Evolutionary conservation across 2,888 invertebrate species (phyloP).

Genomic region (Leptinotarsa tumamoca): DNA sequence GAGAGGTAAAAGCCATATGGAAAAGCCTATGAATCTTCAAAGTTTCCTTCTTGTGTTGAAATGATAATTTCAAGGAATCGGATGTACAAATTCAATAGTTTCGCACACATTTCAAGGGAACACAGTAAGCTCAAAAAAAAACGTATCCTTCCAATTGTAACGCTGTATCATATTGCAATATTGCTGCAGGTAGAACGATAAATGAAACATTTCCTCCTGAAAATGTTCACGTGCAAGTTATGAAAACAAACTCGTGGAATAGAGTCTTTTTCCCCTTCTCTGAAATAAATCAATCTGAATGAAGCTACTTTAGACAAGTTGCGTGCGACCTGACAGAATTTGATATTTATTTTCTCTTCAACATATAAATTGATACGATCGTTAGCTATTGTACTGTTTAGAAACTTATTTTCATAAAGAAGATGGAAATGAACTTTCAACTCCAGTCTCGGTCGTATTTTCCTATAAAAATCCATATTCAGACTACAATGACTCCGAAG

Average conservation of each 20-base stretch:
- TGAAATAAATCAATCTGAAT: constrained; percentile 15
- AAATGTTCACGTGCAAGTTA: neutral
- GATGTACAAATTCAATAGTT: too few species aligned
- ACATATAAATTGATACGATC: constrained; percentile 35
- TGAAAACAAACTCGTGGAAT: constrained; percentile 4
- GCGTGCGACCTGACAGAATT: constrained; percentile 20
- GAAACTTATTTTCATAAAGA: constrained; percentile 3
- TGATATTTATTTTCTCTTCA: constrained; percentile 32
- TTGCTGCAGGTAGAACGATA: too few species aligned
- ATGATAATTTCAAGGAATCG: too few species aligned
- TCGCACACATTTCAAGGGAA: too few species aligned
- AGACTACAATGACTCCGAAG: neutral
- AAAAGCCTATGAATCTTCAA: too few species aligned
- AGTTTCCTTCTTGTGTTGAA: too few species aligned
- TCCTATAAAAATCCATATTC: neutral
- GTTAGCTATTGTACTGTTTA: constrained; percentile 17
- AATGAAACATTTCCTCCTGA: neutral
- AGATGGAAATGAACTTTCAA: constrained; percentile 11
- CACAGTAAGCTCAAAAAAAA: too few species aligned
- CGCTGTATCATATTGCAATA: too few species aligned
- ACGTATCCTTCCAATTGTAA: too few species aligned
- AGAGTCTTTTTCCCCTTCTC: constrained; percentile 1
- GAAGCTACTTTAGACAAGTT: constrained; percentile 21
- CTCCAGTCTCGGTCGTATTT: neutral
- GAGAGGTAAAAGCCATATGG: too few species aligned